Evolutionary conservation across 2,888 invertebrate species (phyloP), one percentile per base, ranked within the genome.

Genomic region (Glaucopsyche alexis): DNA sequence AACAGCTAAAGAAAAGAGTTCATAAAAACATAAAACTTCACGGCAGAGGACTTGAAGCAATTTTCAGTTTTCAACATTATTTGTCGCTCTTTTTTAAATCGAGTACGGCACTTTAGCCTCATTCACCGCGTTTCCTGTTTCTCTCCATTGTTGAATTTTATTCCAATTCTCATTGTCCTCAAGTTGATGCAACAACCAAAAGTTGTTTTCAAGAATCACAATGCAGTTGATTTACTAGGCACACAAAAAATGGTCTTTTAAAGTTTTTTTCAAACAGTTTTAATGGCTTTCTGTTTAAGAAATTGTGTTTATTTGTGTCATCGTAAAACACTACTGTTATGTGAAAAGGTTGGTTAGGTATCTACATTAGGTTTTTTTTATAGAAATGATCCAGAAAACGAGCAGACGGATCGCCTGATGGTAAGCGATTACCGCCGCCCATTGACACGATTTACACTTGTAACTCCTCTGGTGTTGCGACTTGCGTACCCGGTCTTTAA

Each of bases 181-280:
- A 38, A 60, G 60, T 60, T 60, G 60, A 60, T 60, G 29, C 60
- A 60, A 60, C 60, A 60, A 60, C 29, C 29, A 13, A 60, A 60
- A 14, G 29, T 9, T 38, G 29, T 60, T 60, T 60, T 55, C 1
- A 60, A 60, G 29, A 60, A 60, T 38, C 60, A 60, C 60, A 60
- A 60, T 60, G 29, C 60, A 38, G 29, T 60, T 60, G 60, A 60
- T 60, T 60, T 29, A 38, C 60, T 60, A 19, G 5, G 42, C 42
- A 42, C 7, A 60, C 29, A 49, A 49, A 14, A 11, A 16, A 6
- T 9, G 4, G 19, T 55, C 11, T 55, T 55, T 55, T 60, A 29
- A 60, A 60, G 29, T 19, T 19, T 8, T 19, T 55, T 19, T 11
- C 1, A 55, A 19, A 19, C 13, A 60, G 29, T 60, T 60, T 60